Base-by-base conservation (phyloP, 2,888 invertebrate genomes). In the Polydesmus complanatus region DNA sequence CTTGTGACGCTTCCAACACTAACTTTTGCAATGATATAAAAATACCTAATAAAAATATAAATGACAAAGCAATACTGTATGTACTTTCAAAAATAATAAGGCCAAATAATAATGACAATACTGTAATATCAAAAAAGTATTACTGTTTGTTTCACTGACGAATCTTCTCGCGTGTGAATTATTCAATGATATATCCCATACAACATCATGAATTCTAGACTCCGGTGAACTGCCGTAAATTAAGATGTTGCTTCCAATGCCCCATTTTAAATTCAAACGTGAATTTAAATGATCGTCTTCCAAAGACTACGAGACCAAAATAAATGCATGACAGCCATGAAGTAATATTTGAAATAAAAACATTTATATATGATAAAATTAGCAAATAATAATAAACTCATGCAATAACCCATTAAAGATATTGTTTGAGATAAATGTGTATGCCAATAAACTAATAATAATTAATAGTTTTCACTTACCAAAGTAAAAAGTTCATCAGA, bases 21-120 rank as follows among this genome's bases (percentile, higher is more conserved):
- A 58, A n/a, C 22, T 58, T 58, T 21, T 58, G 58, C 50, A 58
- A 27, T 23, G 23, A 22, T 8, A 58, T 25, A 26, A 58, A 58
- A n/a, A 58, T 27, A 19, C 49, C 58, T 58, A 27, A 22, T 25
- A 23, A 1, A 3, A 48, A 8, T 21, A 37, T 47, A 37, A 11
- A 22, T 1, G 19, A 26, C 1, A n/a, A 27, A 21, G 26, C 14
- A 8, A 56, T 19, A 25, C 19, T 27, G 19, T n/a, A 25, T n/a
- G 19, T n/a, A 5, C 3, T n/a, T 25, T 27, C 2, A 3, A 2
- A 3, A 56, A 27, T 22, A 37, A 26, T 8, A 56, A n/a, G 22
- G 27, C 18, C 5, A 19, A 14, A 11, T 14, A 52, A 14, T 52
- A 52, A 8, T n/a, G n/a, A n/a, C n/a, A n/a, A n/a, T n/a, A n/a